Evolutionary conservation across 2,888 invertebrate genomes (phyloP).

Genomic region (Lasioglossum marginatum): DNA sequence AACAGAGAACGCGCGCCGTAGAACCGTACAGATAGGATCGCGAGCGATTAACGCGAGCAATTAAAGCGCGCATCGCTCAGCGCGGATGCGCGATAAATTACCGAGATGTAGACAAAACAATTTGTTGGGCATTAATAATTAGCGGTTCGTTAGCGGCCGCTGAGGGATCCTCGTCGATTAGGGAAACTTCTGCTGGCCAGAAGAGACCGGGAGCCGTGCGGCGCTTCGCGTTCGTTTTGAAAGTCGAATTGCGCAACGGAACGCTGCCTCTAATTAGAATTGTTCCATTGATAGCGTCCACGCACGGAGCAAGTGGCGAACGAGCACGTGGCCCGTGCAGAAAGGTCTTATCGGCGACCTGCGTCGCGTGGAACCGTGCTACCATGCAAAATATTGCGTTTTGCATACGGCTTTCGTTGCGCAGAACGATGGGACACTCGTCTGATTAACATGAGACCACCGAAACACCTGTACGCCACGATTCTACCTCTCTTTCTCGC

Average conservation of each 20-base stretch:
- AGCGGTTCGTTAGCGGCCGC: constrained; percentile 40
- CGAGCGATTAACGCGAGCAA: constrained; percentile 48
- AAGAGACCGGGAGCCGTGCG: background rate
- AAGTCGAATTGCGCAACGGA: constrained; percentile 70
- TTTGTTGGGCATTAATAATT: constrained; percentile 68
- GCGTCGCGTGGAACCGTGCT: constrained; percentile 73
- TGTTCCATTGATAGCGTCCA: constrained; percentile 73
- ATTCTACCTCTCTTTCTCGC: constrained; percentile 16
- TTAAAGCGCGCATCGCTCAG: constrained; percentile 41
- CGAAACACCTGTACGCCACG: constrained; percentile 80
- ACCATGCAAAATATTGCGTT: constrained; percentile 64
- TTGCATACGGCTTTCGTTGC: constrained; percentile 51
- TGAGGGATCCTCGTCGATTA: constrained; percentile 45
- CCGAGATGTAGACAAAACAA: constrained; percentile 52
- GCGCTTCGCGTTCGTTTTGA: constrained; percentile 42
- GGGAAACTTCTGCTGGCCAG: constrained; percentile 9
- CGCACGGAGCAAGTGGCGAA: constrained; percentile 47
- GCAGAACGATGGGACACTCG: constrained; percentile 45
- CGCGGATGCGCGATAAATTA: constrained; percentile 44
- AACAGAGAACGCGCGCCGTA: background rate
- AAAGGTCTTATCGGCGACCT: constrained; percentile 74
- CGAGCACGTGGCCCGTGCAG: constrained; percentile 62
- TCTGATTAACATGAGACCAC: constrained; percentile 81
- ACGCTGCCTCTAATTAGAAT: constrained; percentile 75
- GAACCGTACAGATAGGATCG: constrained; percentile 34